Conservation (phyloP, 2,888 invertebrate genomes). For the Drosophila nigricruria region DNA sequence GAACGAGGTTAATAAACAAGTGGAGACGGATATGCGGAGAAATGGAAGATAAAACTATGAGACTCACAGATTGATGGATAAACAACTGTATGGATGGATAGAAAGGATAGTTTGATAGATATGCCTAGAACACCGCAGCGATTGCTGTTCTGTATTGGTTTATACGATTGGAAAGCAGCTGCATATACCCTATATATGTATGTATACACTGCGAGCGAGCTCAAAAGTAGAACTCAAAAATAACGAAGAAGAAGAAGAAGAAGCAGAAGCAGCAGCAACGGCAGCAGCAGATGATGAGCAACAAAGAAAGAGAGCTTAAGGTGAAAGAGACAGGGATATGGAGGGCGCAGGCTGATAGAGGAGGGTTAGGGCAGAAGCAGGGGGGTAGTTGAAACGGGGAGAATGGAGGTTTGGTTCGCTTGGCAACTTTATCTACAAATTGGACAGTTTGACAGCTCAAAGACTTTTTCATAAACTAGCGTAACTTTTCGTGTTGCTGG, state of each 20-base stretch:
- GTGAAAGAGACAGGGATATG: neutral
- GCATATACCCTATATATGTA: neutral
- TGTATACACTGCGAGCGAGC: neutral
- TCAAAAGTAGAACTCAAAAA: constrained; percentile 21
- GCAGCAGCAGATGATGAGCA: constrained; percentile 13
- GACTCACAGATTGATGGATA: too few relatives aligned
- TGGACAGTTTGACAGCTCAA: constrained; percentile 74
- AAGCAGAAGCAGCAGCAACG: constrained; percentile 15
- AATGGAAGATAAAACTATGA: neutral
- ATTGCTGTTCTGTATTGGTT: too few relatives aligned
- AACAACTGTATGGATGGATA: too few relatives aligned
- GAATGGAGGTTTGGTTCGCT: constrained; percentile 12
- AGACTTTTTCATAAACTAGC: constrained; percentile 74
- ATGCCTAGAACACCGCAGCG: too few relatives aligned
- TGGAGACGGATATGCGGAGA: too few relatives aligned
- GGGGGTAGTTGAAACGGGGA: neutral
- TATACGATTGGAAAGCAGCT: too few relatives aligned
- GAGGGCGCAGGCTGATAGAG: neutral
- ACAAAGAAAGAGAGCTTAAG: constrained; percentile 33
- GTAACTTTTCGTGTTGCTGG: constrained; percentile 58
- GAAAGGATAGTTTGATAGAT: neutral
- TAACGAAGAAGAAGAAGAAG: constrained; percentile 28
- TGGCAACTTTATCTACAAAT: constrained; percentile 74
- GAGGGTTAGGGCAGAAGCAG: neutral
- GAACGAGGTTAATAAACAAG: too few relatives aligned